phyloP scores from a whole-genome alignment of 2,797 vertebrate genomes.

The Hippopotamyrus pictus region DNA sequence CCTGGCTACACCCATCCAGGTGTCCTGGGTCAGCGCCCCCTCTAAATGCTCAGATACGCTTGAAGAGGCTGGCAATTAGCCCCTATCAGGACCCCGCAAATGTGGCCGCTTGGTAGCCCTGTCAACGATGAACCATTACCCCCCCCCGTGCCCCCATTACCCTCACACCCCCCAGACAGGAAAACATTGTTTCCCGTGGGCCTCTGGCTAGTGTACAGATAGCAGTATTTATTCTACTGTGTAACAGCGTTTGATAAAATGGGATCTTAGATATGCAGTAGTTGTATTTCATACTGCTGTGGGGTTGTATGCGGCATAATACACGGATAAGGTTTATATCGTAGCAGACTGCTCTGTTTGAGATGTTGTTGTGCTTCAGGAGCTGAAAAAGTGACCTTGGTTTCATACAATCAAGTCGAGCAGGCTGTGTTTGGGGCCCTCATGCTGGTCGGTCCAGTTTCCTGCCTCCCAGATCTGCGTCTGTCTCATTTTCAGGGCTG shows the following conservation, averaged over 20 bases:
- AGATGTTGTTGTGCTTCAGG: not conserved
- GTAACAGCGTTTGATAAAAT: not conserved
- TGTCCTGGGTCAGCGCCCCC: not conserved
- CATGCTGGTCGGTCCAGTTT: constrained; percentile 1
- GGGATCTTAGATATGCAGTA: not conserved
- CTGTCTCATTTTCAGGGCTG: not conserved
- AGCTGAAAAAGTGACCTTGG: not conserved
- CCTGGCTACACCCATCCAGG: constrained; percentile 9
- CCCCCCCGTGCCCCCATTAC: not conserved
- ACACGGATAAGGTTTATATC: not conserved
- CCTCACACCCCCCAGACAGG: not conserved
- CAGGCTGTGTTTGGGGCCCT: not conserved
- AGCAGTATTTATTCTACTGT: not conserved
- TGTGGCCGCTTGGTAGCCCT: not conserved
- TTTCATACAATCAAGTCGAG: not conserved
- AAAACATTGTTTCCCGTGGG: not conserved
- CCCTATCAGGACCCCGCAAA: not conserved
- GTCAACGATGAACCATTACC: not conserved
- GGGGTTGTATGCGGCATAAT: not conserved
- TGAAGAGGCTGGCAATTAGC: not conserved
- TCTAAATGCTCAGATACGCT: not conserved
- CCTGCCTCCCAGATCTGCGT: not conserved
- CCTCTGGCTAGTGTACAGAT: not conserved
- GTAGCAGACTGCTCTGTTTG: not conserved
- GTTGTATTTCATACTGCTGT: not conserved